A percentile compares a stretch with the other conserved stretches of the same genome.
Conservation (phyloP, 2,888 invertebrate species). For the Pseudoips prasinana region DNA sequence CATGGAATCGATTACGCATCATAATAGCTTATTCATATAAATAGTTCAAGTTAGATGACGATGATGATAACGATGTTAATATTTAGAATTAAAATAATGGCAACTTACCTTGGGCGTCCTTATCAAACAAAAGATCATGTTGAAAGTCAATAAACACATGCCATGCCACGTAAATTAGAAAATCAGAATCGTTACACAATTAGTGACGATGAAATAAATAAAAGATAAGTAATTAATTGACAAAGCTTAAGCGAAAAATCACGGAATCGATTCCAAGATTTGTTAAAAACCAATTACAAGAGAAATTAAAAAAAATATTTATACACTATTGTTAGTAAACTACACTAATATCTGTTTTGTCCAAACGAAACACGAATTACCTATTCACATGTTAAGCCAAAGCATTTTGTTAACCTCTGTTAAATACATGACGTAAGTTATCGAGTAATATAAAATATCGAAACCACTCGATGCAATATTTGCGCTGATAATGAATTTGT, state of each 20-base stretch:
- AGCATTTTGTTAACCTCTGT: not conserved
- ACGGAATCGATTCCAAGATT: conserved; percentile 77
- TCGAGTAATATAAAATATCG: conserved; percentile 31
- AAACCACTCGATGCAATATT: conserved; percentile 39
- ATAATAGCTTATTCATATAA: conserved; percentile 32
- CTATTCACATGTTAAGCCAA: not conserved
- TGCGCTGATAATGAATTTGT: conserved; percentile 26
- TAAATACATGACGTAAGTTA: conserved; percentile 12
- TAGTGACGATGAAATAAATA: conserved; percentile 26
- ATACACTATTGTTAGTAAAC: conserved; percentile 8
- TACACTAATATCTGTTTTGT: conserved; percentile 7
- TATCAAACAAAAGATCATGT: conserved; percentile 28
- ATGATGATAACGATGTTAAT: conserved; percentile 26
- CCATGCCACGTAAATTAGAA: conserved; percentile 53
- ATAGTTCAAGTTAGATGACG: conserved; percentile 27
- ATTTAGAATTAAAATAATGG: conserved; percentile 37
- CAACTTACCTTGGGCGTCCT: conserved; percentile 65
- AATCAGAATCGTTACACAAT: conserved; percentile 24
- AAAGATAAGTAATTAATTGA: conserved; percentile 32
- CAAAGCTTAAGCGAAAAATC: conserved; percentile 44
- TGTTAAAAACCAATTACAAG: conserved; percentile 28
- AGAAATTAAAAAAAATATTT: conserved; percentile 17
- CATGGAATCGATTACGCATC: conserved; percentile 75
- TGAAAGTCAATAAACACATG: conserved; percentile 45
- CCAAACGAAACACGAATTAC: conserved; percentile 3